Evolutionary conservation across 2,888 invertebrate genomes (phyloP).

Genomic region (Sialis lutaria): DNA sequence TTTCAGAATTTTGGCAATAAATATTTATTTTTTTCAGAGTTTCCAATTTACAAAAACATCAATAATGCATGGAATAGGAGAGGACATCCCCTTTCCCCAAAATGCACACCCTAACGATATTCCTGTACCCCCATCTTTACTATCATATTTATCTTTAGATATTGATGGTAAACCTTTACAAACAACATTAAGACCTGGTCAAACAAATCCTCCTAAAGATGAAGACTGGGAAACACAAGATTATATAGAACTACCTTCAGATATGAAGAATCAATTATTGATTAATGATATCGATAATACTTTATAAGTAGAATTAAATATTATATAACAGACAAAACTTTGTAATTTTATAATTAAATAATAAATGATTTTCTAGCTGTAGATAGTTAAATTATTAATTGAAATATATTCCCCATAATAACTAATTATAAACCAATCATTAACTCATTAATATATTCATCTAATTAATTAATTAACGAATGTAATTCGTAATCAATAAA

Average conservation of each 20-base stretch:
- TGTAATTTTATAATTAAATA: too few species aligned
- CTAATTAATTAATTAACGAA: too few species aligned
- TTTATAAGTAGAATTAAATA: too few species aligned
- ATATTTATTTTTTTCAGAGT: slow-evolving; percentile 23
- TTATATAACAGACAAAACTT: too few species aligned
- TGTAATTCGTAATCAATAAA: too few species aligned
- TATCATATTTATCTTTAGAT: slow-evolving; percentile 42
- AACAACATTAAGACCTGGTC: slow-evolving; percentile 34
- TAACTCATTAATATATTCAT: too few species aligned
- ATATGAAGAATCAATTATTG: slow-evolving; percentile 4
- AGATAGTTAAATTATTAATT: too few species aligned
- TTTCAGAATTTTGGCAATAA: neutral
- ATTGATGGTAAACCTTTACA: slow-evolving; percentile 39
- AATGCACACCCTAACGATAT: slow-evolving; percentile 37
- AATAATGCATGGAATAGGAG: slow-evolving; percentile 30
- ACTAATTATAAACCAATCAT: too few species aligned
- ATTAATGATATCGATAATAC: too few species aligned
- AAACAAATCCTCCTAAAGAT: slow-evolving; percentile 31
- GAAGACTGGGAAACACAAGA: slow-evolving; percentile 49
- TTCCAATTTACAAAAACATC: slow-evolving; percentile 40
- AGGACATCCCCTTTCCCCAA: slow-evolving; percentile 41
- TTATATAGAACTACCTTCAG: slow-evolving; percentile 38
- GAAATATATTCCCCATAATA: too few species aligned
- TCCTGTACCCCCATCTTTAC: slow-evolving; percentile 30
- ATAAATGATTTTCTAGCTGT: too few species aligned